phyloP scores from a whole-genome alignment of 2,888 invertebrate species.

The Drosophila tripunctata region DNA sequence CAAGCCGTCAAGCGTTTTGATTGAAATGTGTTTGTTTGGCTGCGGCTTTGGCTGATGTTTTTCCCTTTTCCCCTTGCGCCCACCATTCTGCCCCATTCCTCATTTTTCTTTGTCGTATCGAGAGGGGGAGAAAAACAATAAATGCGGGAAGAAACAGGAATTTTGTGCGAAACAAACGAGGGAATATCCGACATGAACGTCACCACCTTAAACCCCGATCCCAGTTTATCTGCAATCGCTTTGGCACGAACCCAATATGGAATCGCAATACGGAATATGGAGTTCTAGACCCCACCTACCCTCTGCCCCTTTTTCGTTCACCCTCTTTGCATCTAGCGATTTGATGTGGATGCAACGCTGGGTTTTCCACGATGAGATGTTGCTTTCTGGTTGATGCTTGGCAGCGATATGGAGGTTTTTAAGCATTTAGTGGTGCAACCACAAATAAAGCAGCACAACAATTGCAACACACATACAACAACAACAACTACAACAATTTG shows the following conservation, averaged over 20 bases:
- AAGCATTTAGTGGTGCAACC: conserved; percentile 50
- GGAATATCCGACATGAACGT: conserved; percentile 40
- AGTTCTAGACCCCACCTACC: background rate
- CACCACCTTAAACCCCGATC: conserved; percentile 11
- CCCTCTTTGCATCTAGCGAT: background rate
- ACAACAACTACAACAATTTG: conserved; percentile 19
- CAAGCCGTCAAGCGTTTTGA: conserved; percentile 67
- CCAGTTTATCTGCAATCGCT: conserved; percentile 28
- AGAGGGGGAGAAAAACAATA: conserved; percentile 41
- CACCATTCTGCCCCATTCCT: background rate
- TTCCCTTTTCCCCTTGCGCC: background rate
- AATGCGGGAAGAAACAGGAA: conserved; percentile 50
- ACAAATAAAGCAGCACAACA: conserved; percentile 30
- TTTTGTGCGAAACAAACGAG: conserved; percentile 46
- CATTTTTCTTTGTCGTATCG: background rate
- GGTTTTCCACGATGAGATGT: conserved; percentile 8
- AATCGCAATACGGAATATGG: conserved; percentile 40
- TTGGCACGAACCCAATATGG: conserved; percentile 47
- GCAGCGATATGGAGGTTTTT: conserved; percentile 34
- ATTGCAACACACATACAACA: conserved; percentile 27
- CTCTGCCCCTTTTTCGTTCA: too few species aligned
- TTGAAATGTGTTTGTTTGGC: conserved; percentile 78
- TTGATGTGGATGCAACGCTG: background rate
- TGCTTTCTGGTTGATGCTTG: conserved; percentile 13
- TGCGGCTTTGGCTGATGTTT: conserved; percentile 54